Conservation (phyloP, 1,140 invertebrate species). For the Drosophila pallidifrons region DNA sequence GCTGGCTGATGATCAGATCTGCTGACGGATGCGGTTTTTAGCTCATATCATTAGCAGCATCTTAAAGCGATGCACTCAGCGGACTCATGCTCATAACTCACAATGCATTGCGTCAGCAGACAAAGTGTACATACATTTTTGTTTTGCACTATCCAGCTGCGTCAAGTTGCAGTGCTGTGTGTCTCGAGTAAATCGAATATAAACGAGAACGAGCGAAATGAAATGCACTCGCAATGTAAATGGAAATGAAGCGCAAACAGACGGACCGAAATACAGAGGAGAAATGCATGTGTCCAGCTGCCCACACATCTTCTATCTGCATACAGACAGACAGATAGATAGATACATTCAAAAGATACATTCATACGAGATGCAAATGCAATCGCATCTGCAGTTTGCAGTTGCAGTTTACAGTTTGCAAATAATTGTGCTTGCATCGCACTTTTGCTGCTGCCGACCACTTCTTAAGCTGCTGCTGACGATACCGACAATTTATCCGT, state of each 20-base stretch:
- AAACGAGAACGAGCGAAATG: conserved; percentile 6
- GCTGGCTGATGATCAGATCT: conserved; percentile 5
- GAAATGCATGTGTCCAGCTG: conserved; percentile 33
- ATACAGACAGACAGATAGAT: neutral
- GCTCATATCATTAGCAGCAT: conserved; percentile 24
- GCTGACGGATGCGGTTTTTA: conserved; percentile 16
- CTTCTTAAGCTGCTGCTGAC: conserved; percentile 18
- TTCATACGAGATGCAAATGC: neutral
- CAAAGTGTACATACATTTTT: conserved; percentile 5
- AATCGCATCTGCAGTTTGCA: conserved; percentile 6
- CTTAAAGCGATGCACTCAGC: conserved; percentile 21
- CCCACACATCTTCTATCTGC: conserved; percentile 19
- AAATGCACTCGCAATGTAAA: conserved; percentile 36
- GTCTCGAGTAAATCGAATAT: conserved; percentile 35
- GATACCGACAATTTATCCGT: conserved; percentile 2
- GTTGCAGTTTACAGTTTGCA: conserved; percentile 2
- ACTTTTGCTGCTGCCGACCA: conserved; percentile 19
- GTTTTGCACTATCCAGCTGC: conserved; percentile 32
- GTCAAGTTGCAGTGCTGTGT: conserved; percentile 26
- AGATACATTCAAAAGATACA: conserved; percentile 4
- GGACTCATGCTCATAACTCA: neutral
- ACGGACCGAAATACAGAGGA: conserved; percentile 4
- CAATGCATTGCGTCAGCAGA: conserved; percentile 37
- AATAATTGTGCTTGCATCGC: conserved; percentile 29
- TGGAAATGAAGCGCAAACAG: conserved; percentile 28